A percentile compares a stretch with the other conserved stretches of the same genome.
Conservation (phyloP, 1,140 invertebrate species). For the Spodoptera litura region DNA sequence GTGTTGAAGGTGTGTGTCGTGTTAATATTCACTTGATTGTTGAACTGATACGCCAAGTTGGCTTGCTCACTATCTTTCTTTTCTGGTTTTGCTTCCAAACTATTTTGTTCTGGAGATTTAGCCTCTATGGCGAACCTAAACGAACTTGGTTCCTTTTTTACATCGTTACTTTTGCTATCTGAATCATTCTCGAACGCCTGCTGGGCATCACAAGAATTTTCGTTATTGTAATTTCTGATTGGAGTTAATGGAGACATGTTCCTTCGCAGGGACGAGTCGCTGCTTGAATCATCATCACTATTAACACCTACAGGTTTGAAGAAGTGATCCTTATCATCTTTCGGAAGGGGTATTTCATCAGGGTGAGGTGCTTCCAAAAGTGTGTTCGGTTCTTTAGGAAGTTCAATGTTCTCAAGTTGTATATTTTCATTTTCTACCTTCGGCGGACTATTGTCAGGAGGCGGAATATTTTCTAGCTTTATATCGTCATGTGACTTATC, state of each 20-base stretch:
- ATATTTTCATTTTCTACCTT: constrained; percentile 68
- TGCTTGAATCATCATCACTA: constrained; percentile 79
- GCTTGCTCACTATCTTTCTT: constrained; percentile 70
- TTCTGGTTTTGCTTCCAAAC: constrained; percentile 60
- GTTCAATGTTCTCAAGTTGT: constrained; percentile 61
- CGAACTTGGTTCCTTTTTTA: constrained; percentile 70
- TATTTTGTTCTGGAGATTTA: constrained; percentile 67
- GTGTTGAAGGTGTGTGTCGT: constrained; percentile 76
- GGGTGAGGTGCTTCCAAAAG: constrained; percentile 75
- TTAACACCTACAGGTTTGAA: constrained; percentile 71
- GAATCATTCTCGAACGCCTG: constrained; percentile 80
- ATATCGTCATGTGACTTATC: constrained; percentile 76
- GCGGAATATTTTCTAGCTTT: constrained; percentile 76
- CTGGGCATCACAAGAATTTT: constrained; percentile 82
- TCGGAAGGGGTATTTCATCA: constrained; percentile 62
- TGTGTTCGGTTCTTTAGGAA: constrained; percentile 69
- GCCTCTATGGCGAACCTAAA: constrained; percentile 77
- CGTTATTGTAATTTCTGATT: constrained; percentile 81
- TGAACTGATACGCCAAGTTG: constrained; percentile 73
- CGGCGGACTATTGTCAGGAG: constrained; percentile 71
- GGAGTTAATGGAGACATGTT: constrained; percentile 83
- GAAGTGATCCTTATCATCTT: constrained; percentile 68
- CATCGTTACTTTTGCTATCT: constrained; percentile 68
- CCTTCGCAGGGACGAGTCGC: constrained; percentile 74
- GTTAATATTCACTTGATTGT: constrained; percentile 76